Evolutionary conservation across 2,797 vertebrate species (phyloP), one percentile per base, ranked within the genome.

Genomic region (Notamacropus eugenii): DNA sequence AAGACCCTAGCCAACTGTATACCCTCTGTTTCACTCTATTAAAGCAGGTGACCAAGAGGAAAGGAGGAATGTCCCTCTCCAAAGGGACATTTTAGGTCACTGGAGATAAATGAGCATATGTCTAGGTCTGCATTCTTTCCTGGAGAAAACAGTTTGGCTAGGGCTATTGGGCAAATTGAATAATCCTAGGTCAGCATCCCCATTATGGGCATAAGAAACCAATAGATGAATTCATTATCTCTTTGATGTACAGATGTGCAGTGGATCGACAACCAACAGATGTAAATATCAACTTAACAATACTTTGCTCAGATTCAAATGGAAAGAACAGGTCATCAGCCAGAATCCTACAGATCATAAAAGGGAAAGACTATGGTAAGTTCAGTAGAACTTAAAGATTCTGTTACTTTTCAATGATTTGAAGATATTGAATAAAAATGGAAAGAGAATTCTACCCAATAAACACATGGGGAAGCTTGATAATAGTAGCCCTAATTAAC

Each of bases 311-410:
- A 93, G 99, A 99, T 96, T 99, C 99, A 96, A 99, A 99, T 96
- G 99, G 99, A 96, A 99, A 99, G 98, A 99, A 99, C 98, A 98
- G 99, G 97, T 99, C 99, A 94, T 99, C 99, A 55, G 99, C 99
- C 97, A 99, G 99, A 98, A 99, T 99, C 97, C 98, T 99, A 98
- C 99, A 99, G 98, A 99, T 99, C 96, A 98, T 99, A 94, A 99
- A 99, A 97, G 99, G 99, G 55, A 99, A 99, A 98, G 99, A 99
- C 98, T 99, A 99, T 97, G 99, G 99, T 99, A 98, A 99, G 99
- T 99, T 98, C 96, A 94, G 74, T 90, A 55, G 92, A 96, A 95
- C 54, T 40, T 94, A 94, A 92, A 97, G 92, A 59, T 94, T 95
- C 94, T 96, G 91, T 54, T 59, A 96, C 94, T 55, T 54, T 93